Evolutionary conservation across 2,113 vertebrate species (phyloP).

Genomic region (Leucopsar rothschildi): DNA sequence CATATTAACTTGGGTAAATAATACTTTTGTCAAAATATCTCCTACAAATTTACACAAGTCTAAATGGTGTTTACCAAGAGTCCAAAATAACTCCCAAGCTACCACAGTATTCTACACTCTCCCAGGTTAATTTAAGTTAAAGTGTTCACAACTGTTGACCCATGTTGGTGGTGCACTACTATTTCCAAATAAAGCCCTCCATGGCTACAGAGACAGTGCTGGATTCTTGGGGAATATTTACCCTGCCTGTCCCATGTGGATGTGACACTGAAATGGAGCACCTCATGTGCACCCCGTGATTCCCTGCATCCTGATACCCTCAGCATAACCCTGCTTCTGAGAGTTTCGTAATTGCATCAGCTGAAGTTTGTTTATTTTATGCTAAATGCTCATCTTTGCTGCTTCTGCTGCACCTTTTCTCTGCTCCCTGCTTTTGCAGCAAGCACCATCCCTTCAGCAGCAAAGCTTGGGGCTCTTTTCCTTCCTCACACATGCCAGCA

Average conservation of each 20-base stretch:
- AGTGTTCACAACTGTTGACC: not conserved
- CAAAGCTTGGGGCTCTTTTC: not conserved
- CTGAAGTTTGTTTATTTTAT: not conserved
- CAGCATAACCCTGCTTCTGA: not conserved
- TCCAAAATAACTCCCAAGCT: not conserved
- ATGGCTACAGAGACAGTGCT: not conserved
- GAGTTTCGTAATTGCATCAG: not conserved
- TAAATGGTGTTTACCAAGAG: not conserved
- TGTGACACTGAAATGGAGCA: not conserved
- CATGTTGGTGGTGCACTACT: not conserved
- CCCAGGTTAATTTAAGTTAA: not conserved
- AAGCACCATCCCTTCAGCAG: accelerated
- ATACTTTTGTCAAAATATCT: not conserved
- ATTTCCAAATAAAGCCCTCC: not conserved
- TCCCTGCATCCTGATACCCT: not conserved
- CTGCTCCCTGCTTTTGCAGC: not conserved
- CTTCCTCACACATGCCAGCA: not conserved
- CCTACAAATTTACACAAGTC: not conserved
- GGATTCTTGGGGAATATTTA: not conserved
- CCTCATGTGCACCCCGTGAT: not conserved
- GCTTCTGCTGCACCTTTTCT: not conserved
- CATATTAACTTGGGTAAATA: not conserved
- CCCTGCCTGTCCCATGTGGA: accelerated
- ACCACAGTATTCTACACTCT: not conserved
- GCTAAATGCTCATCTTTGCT: not conserved